Conservation (phyloP, 2,888 invertebrate genomes). For the Stegophylla sp. region DNA sequence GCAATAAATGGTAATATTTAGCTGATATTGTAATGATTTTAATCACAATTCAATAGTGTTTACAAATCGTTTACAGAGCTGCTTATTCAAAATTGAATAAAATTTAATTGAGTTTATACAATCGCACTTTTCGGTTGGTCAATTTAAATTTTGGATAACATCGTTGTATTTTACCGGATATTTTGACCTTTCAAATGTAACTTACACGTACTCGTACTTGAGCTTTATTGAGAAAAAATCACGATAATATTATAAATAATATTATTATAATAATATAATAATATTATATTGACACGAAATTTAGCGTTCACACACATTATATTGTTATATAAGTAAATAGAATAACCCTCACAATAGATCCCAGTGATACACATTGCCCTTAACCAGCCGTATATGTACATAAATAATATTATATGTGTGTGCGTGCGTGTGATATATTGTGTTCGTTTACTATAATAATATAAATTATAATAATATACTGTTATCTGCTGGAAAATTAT, state of each 20-base stretch:
- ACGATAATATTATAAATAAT: too few relatives aligned
- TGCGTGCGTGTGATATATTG: not conserved
- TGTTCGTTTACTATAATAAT: not conserved
- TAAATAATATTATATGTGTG: not conserved
- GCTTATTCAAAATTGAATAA: too few relatives aligned
- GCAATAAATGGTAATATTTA: too few relatives aligned
- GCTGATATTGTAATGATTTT: too few relatives aligned
- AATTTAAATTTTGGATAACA: not conserved
- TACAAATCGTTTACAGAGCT: too few relatives aligned
- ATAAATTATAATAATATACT: not conserved
- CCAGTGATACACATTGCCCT: not conserved
- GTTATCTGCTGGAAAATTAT: not conserved
- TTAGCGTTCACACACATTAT: not conserved
- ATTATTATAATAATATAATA: constrained; percentile 5
- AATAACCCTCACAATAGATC: not conserved
- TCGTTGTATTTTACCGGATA: constrained; percentile 9
- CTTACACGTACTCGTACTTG: too few relatives aligned
- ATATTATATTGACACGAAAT: not conserved
- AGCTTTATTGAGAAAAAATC: too few relatives aligned
- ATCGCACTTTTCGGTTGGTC: too few relatives aligned
- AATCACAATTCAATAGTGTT: too few relatives aligned
- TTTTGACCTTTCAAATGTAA: not conserved
- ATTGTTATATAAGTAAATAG: constrained; percentile 16
- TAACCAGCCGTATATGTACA: not conserved
- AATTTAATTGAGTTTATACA: too few relatives aligned